Evolutionary conservation across 2,797 vertebrate genomes (phyloP).

Genomic region (Anolis apletophallus): DNA sequence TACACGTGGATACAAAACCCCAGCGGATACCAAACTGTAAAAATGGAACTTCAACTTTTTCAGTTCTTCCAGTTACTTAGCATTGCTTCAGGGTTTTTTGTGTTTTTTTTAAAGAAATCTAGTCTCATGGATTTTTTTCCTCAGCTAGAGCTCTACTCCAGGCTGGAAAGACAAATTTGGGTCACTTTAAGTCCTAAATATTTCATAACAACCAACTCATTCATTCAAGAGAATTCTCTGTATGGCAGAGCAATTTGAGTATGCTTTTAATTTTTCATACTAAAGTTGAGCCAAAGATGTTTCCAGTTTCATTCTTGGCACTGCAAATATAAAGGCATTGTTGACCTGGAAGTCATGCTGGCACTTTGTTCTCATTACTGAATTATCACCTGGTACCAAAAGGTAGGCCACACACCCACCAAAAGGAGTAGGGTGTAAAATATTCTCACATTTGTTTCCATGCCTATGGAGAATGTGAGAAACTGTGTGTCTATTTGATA

Average conservation of each 20-base stretch:
- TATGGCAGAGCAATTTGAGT: neutral
- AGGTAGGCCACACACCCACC: conserved; percentile 16
- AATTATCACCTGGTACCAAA: conserved; percentile 32
- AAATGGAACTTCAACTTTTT: neutral
- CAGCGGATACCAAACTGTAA: neutral
- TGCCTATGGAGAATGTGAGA: neutral
- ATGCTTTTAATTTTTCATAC: conserved; percentile 45
- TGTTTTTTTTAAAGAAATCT: neutral
- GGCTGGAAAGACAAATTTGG: conserved; percentile 33
- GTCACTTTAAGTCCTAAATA: conserved; percentile 45
- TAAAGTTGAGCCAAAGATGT: conserved; percentile 32
- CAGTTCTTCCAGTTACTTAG: neutral
- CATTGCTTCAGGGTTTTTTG: neutral
- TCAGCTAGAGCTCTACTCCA: conserved; percentile 14
- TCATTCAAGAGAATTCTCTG: neutral
- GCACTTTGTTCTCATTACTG: neutral
- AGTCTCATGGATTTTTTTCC: neutral
- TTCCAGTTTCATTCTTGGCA: conserved; percentile 51
- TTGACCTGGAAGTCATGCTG: conserved; percentile 42
- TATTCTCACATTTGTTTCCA: neutral
- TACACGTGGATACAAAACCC: no score
- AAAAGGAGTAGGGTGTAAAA: conserved; percentile 10
- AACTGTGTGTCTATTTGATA: neutral
- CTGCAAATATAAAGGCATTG: conserved; percentile 29
- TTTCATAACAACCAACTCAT: conserved; percentile 44